phyloP scores from a whole-genome alignment of 2,888 invertebrate species.

The Nematopogon swammerdamellus region DNA sequence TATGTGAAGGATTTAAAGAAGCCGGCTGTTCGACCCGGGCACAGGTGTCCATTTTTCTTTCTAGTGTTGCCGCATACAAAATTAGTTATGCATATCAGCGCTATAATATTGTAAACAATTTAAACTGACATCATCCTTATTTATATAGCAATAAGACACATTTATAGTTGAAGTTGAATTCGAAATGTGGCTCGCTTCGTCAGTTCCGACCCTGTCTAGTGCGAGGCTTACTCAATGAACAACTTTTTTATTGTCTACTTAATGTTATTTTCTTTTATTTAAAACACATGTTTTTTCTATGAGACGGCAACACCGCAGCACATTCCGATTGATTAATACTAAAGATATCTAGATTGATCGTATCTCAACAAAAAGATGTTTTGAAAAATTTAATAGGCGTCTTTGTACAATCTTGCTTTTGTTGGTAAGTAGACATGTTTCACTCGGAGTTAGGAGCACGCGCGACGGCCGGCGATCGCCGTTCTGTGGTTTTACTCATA shows the following conservation, averaged over 20 bases:
- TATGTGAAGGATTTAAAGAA: constrained; percentile 40
- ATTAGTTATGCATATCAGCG: not conserved
- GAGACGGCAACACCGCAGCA: constrained; percentile 22
- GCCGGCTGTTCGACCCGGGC: constrained; percentile 6
- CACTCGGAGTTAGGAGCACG: no score
- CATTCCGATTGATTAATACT: constrained; percentile 43
- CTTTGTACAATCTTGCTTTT: constrained; percentile 20
- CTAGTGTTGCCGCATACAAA: not conserved
- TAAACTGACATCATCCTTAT: not conserved
- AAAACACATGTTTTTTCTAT: constrained; percentile 36
- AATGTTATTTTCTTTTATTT: constrained; percentile 49
- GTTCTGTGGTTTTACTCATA: no score
- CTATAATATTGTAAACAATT: not conserved
- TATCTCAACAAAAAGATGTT: constrained; percentile 44
- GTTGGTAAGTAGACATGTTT: not conserved
- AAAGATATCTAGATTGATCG: constrained; percentile 22
- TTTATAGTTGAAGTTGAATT: not conserved
- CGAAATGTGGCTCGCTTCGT: constrained; percentile 1
- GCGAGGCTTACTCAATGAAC: constrained; percentile 38
- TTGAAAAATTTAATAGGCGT: constrained; percentile 40
- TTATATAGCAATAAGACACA: not conserved
- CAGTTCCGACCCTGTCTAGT: constrained; percentile 18
- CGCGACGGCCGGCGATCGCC: no score
- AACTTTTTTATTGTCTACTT: constrained; percentile 37
- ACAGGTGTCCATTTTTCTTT: not conserved